Conservation (phyloP, 2,888 invertebrate species). For the Mythimna ferrago region DNA sequence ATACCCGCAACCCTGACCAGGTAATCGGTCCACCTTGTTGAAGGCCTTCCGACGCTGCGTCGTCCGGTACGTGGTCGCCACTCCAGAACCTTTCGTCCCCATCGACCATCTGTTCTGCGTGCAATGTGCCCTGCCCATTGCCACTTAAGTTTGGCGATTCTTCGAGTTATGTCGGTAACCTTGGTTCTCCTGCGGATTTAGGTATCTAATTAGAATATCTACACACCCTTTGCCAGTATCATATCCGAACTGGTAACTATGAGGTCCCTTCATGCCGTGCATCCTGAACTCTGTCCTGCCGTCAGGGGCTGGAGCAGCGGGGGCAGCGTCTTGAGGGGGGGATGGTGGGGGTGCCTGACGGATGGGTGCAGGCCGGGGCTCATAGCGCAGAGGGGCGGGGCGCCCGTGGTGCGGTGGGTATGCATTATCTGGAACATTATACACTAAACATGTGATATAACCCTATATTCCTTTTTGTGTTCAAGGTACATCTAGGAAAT, state of each 20-base stretch:
- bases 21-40: no score
- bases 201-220: not conserved
- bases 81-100: no score
- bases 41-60: no score
- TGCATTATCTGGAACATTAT: conserved; percentile 71
- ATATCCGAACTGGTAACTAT: conserved; percentile 96
- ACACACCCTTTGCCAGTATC: conserved; percentile 96
- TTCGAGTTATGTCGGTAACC: no score
- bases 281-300: conserved; percentile 94
- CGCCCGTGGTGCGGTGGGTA: conserved; percentile 72
- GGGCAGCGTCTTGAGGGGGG: conserved; percentile 66
- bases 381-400: conserved; percentile 70
- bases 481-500: no score
- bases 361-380: conserved; percentile 70
- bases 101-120: no score
- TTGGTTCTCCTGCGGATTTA: not conserved
- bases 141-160: no score
- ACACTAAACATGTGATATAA: not conserved
- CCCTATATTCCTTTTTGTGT: not conserved
- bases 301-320: conserved; percentile 77
- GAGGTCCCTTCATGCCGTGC: conserved; percentile 95
- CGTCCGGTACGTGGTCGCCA: no score
- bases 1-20: no score
- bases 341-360: conserved; percentile 71
- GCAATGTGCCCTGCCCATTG: no score